Percentiles rank a stretch among this genome's conserved stretches.
These are phyloP conservation scores for Myathropa florea DNA, from an alignment of 2,888 invertebrate genomes.

Conservation along the genomic window DNA sequence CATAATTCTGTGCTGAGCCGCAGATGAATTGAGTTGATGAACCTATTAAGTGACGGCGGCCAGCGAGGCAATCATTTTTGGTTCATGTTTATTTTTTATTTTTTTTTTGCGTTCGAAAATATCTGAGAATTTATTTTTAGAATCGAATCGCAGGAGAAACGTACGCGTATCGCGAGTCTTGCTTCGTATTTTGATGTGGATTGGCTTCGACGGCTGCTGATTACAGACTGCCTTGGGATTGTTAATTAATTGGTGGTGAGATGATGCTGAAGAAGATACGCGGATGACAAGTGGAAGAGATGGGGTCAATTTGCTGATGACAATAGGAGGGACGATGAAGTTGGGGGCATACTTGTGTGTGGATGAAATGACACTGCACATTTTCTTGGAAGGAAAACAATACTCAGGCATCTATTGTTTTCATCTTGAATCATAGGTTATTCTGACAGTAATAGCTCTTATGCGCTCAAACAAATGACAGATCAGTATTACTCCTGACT, in stretches of 20 bases:
- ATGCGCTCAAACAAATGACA: too few relatives aligned
- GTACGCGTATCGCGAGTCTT: background rate
- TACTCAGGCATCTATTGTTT: too few relatives aligned
- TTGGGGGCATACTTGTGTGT: background rate
- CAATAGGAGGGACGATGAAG: background rate
- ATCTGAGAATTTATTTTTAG: background rate
- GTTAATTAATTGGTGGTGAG: background rate
- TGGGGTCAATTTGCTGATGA: background rate
- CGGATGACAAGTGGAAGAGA: background rate
- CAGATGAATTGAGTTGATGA: constrained; percentile 10
- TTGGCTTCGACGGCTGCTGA: background rate
- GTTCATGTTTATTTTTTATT: background rate
- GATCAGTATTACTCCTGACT: too few relatives aligned
- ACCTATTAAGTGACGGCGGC: background rate
- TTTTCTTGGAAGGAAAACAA: too few relatives aligned
- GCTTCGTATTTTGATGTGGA: background rate
- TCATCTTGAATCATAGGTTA: too few relatives aligned
- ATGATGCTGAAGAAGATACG: background rate
- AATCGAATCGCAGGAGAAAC: background rate
- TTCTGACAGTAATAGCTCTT: too few relatives aligned
- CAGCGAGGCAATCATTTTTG: background rate
- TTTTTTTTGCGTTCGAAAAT: background rate
- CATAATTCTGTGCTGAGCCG: background rate
- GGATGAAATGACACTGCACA: too few relatives aligned
- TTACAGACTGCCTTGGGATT: background rate